Evolutionary conservation across 2,797 vertebrate genomes (phyloP).

Genomic region (Sebastiscus albofasciatus): DNA sequence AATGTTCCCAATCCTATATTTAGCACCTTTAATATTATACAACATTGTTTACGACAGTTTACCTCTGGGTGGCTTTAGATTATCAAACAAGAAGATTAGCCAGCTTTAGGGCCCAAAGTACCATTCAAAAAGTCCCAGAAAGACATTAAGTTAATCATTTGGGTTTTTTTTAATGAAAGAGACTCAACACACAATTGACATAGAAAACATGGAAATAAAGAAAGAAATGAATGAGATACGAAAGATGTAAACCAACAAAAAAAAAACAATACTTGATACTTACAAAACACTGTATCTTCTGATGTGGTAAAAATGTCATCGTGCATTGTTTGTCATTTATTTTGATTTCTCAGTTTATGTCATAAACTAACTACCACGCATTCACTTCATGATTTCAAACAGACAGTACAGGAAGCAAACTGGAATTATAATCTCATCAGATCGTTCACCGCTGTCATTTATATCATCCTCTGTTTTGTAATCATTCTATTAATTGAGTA

Average conservation of each 20-base stretch:
- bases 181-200: not conserved
- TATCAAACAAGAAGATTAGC: conserved; percentile 43
- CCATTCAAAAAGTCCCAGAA: conserved; percentile 18
- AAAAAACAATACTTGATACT: not conserved
- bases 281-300: not conserved
- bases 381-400: not conserved
- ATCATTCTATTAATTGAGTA: conserved; percentile 55
- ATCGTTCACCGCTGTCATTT: conserved; percentile 29
- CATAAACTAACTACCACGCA: not conserved
- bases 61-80: not conserved
- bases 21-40: not conserved
- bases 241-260: not conserved
- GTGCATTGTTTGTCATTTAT: not conserved
- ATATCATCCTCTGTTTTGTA: conserved; percentile 24
- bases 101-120: conserved; percentile 18
- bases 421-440: conserved; percentile 40
- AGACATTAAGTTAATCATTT: conserved; percentile 27
- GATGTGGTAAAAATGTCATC: not conserved
- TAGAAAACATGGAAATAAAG: not conserved
- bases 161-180: conserved; percentile 27
- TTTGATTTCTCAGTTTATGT: not conserved
- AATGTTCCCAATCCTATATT: no score
- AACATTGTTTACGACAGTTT: conserved; percentile 30
- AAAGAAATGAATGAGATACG: not conserved
- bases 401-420: not conserved